Percentiles rank a stretch among this genome's conserved stretches.
These are phyloP conservation scores for Cavia porcellus DNA, from an alignment of 2,113 vertebrate genomes.

Conservation along the genomic window DNA sequence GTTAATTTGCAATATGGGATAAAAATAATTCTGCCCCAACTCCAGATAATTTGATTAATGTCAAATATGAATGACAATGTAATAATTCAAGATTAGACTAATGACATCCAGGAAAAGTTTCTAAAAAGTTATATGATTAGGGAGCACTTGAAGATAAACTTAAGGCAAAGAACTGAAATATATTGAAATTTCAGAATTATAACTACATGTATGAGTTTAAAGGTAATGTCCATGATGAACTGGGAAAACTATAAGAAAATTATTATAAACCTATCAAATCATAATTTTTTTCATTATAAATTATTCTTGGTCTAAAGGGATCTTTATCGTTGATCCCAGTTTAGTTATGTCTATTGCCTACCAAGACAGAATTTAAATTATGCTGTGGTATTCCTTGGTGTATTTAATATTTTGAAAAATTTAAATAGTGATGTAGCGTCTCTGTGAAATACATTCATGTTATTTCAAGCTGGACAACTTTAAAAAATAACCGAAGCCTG, in stretches of 20 bases:
- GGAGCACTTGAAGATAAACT: conserved; percentile 31
- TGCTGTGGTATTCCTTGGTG: conserved; percentile 30
- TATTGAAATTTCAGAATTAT: conserved; percentile 68
- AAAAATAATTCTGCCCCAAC: neutral
- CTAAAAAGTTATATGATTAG: neutral
- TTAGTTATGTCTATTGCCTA: conserved; percentile 66
- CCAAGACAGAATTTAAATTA: conserved; percentile 80
- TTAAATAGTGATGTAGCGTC: conserved; percentile 22
- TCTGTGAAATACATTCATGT: conserved; percentile 46
- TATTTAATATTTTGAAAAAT: conserved; percentile 56
- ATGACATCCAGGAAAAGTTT: neutral
- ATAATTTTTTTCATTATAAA: conserved; percentile 66
- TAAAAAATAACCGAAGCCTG: neutral
- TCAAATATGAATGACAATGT: neutral
- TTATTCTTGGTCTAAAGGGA: conserved; percentile 67
- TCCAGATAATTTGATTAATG: neutral
- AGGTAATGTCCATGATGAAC: conserved; percentile 68
- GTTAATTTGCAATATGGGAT: neutral
- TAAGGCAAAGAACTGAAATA: conserved; percentile 47
- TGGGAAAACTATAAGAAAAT: conserved; percentile 58
- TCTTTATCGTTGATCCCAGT: conserved; percentile 62
- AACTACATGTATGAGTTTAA: conserved; percentile 66
- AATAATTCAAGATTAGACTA: neutral
- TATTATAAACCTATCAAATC: conserved; percentile 57
- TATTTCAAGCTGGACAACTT: conserved; percentile 22